These are phyloP conservation scores for Apogon talboti DNA, from an alignment of 2,797 vertebrate genomes.

Conservation along the genomic window DNA sequence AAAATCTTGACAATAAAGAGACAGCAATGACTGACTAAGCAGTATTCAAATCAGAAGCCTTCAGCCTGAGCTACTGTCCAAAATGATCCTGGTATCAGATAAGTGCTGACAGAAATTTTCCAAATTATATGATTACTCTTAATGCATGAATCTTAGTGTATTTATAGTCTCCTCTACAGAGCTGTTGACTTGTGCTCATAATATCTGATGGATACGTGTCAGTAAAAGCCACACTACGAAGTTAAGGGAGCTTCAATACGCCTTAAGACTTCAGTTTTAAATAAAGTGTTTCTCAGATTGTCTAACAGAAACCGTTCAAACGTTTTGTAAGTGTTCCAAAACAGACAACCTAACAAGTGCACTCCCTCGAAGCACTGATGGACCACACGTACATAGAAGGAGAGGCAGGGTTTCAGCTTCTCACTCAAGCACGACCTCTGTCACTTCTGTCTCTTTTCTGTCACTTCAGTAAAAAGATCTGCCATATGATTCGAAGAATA, in stretches of 20 bases:
- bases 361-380: not conserved
- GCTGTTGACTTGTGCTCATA: constrained; percentile 17
- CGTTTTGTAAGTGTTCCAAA: constrained; percentile 1
- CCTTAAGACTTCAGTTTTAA: not conserved
- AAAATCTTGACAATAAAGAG: constrained; percentile 74
- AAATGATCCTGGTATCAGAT: constrained; percentile 57
- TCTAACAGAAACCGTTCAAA: not conserved
- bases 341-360: not conserved
- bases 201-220: constrained; percentile 2
- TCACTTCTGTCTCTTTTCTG: not conserved
- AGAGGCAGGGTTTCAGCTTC: not conserved
- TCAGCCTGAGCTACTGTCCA: constrained; percentile 52
- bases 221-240: not conserved
- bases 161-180: constrained; percentile 5
- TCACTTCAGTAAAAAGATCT: no score
- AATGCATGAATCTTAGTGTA: constrained; percentile 20
- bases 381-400: not conserved
- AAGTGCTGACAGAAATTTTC: constrained; percentile 61
- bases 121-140: constrained; percentile 34
- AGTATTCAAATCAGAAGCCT: constrained; percentile 73
- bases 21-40: constrained; percentile 72
- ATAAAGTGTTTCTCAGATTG: constrained; percentile 3
- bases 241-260: constrained; percentile 1
- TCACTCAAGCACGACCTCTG: not conserved
- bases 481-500: no score